Base-by-base conservation (phyloP, 2,888 invertebrate genomes). In the Athalia circularis region DNA sequence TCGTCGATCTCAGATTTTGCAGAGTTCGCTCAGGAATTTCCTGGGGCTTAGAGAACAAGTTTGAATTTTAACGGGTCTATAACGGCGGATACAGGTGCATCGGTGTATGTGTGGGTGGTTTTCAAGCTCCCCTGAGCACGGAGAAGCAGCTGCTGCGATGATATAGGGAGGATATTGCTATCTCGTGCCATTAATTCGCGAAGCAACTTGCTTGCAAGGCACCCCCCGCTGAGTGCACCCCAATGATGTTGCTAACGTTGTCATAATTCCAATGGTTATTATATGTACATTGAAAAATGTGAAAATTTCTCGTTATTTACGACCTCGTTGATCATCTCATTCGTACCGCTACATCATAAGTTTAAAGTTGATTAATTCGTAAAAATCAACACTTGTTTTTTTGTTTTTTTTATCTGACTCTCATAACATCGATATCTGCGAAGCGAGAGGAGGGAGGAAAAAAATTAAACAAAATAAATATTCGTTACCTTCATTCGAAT, bases 391-490 rank as follows among this genome's bases (percentile, higher is more conserved):
- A 52, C 7, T 9, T 52, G 52, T 4, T 9, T 52, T 13, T 7
- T n/a, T n/a, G n/a, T n/a, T 7, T 62, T 11, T 29, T 43, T 0
- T 43, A 8, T 7, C 9, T 7, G 1, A 62, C 43, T 43, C n/a
- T 8, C 8, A 3, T 11, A 13, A 13, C 9, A 13, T 29, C 29
- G 29, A 29, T 29, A 29, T 29, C 9, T 7, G 64, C 9, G 43
- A 4, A 13, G 43, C 9, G 64, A 13, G 4, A 8, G 43, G 64
- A 3, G 64, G 64, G 5, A 13, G 3, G 64, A n/a, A 15, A 50
- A 64, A 70, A 77, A 57, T 79, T 78, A 76, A 75, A 65, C 67
- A 79, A 67, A 75, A 50, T 11, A 67, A 59, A 62, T 43, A 15
- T 29, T 62, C 13, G 50, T 29, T 43, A 57, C 74, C 70, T 65